Conservation (phyloP, 2,113 vertebrate genomes). For the Crotophaga sulcirostris region DNA sequence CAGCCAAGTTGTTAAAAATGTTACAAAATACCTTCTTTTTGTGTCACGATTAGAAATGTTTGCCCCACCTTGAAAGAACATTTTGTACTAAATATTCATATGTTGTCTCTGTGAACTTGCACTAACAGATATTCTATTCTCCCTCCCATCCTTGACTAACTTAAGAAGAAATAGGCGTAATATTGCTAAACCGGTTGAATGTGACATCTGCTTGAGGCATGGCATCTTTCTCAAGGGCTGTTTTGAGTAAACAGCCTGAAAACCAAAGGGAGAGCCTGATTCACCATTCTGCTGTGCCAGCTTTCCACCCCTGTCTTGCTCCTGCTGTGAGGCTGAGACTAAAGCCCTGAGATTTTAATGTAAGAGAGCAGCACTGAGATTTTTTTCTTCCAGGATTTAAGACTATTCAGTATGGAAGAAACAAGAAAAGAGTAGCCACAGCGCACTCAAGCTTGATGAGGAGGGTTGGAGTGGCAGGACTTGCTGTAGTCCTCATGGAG, state of each 20-base stretch:
- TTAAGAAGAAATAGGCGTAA: constrained; percentile 25
- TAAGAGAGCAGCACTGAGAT: background rate
- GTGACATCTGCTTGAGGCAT: constrained; percentile 28
- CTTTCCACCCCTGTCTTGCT: constrained; percentile 31
- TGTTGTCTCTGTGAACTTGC: constrained; percentile 43
- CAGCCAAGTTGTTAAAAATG: constrained; percentile 67
- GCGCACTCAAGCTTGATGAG: accelerated
- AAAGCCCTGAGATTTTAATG: background rate
- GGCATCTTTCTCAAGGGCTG: constrained; percentile 55
- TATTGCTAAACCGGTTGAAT: constrained; percentile 56
- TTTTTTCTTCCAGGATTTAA: background rate
- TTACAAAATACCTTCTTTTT: constrained; percentile 71
- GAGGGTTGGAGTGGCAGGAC: background rate
- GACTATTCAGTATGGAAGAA: background rate
- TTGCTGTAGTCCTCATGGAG: background rate
- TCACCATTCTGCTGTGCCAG: constrained; percentile 23
- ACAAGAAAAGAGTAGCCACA: background rate
- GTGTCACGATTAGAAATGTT: constrained; percentile 69
- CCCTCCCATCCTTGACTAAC: background rate
- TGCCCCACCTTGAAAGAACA: constrained; percentile 74
- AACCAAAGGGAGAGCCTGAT: constrained; percentile 49
- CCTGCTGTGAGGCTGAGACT: background rate
- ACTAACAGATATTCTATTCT: background rate
- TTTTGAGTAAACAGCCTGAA: constrained; percentile 49
- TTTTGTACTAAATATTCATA: constrained; percentile 67